Conservation (phyloP, 2,797 vertebrate genomes). For the Amblyopsis hoosieri region DNA sequence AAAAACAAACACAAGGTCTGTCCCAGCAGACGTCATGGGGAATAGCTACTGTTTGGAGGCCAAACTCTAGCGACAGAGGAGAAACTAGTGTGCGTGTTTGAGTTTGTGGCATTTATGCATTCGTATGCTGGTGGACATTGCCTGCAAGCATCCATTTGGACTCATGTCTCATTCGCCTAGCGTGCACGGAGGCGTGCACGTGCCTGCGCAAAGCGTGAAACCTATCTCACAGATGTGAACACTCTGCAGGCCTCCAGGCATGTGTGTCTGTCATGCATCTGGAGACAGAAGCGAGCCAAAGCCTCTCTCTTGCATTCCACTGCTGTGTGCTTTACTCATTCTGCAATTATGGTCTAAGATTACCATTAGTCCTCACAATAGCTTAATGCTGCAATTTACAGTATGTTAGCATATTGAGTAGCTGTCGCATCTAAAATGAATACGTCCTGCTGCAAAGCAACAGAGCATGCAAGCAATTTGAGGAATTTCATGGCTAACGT, state of each 20-base stretch:
- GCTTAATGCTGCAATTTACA: too few relatives aligned
- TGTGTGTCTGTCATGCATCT: slow-evolving; percentile 25
- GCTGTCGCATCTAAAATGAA: too few relatives aligned
- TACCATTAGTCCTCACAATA: slow-evolving; percentile 10
- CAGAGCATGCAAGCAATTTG: too few relatives aligned
- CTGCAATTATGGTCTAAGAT: background rate
- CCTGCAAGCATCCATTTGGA: background rate
- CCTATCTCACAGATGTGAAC: slow-evolving; percentile 38
- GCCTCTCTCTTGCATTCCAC: slow-evolving; percentile 42
- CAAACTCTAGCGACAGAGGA: background rate
- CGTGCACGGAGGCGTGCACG: slow-evolving; percentile 9
- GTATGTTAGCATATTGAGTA: too few relatives aligned
- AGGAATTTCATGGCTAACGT: too few relatives aligned
- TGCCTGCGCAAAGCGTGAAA: slow-evolving; percentile 25
- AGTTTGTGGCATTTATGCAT: background rate
- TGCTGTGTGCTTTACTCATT: slow-evolving; percentile 9
- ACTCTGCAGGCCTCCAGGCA: slow-evolving; percentile 5
- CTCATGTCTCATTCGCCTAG: background rate
- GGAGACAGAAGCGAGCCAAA: slow-evolving; percentile 1
- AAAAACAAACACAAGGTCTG: slow-evolving; percentile 49
- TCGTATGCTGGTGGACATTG: background rate
- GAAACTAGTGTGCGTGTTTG: slow-evolving; percentile 10
- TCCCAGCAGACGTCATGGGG: slow-evolving; percentile 33
- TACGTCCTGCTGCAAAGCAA: too few relatives aligned
- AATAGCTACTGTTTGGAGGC: slow-evolving; percentile 23